A percentile compares a stretch with the other conserved stretches of the same genome.
These are phyloP conservation scores for Microchirus variegatus DNA, from an alignment of 2,797 vertebrate genomes.

Conservation along the genomic window DNA sequence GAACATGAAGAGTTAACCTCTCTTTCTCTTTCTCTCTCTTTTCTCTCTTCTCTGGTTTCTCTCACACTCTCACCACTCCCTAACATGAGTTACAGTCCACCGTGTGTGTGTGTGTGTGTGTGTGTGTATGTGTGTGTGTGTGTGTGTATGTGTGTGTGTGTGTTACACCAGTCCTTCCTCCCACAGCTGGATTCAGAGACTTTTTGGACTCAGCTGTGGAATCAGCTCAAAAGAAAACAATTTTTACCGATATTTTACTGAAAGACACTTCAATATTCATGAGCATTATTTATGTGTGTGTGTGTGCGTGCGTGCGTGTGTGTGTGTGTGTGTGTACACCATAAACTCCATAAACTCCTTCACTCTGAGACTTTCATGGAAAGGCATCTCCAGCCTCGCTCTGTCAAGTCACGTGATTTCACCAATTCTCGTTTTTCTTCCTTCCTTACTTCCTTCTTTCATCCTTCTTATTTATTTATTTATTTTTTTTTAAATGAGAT, in stretches of 20 bases:
- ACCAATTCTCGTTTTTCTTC: too few relatives aligned
- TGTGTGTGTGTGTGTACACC: too few relatives aligned
- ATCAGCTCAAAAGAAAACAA: background rate
- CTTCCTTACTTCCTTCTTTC: too few relatives aligned
- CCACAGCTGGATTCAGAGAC: slow-evolving; percentile 21
- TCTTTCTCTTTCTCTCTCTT: slow-evolving; percentile 17
- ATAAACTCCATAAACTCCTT: too few relatives aligned
- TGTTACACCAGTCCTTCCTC: slow-evolving; percentile 7
- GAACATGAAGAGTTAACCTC: slow-evolving; percentile 55
- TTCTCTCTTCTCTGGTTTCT: slow-evolving; percentile 57
- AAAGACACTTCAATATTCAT: background rate
- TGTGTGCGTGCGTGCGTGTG: too few relatives aligned
- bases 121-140: slow-evolving; percentile 1
- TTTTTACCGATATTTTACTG: background rate
- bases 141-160: slow-evolving; percentile 16
- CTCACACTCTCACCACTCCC: slow-evolving; percentile 66
- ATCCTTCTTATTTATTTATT: too few relatives aligned
- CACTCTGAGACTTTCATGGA: too few relatives aligned
- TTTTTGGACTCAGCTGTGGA: slow-evolving; percentile 30
- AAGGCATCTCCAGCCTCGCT: too few relatives aligned
- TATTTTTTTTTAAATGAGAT: too few relatives aligned
- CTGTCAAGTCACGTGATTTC: too few relatives aligned
- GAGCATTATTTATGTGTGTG: background rate
- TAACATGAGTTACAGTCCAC: slow-evolving; percentile 47
- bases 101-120: background rate